Evolutionary conservation across 2,113 vertebrate species (phyloP), one percentile per base, ranked within the genome.

Genomic region (Mola mola): DNA sequence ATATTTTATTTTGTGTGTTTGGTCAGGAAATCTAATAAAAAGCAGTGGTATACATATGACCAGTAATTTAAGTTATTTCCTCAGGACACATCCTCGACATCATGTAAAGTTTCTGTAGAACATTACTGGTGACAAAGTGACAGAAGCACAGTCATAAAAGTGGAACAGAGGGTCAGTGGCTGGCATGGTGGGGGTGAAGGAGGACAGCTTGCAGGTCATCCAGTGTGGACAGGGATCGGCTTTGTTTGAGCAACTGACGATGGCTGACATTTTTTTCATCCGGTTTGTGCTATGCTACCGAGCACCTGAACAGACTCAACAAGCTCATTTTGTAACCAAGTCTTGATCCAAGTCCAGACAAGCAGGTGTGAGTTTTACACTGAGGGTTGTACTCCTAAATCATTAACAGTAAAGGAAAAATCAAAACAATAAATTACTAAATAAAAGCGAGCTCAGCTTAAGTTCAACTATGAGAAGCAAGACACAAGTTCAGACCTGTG

Each of bases 111-210:
- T 66, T 58, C 55, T 66, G 46, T 46, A 70, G 26, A 71, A 66
- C 50, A 24, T 63, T 66, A 63, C 72, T 63, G 64, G 66, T 67
- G 75, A 82, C 53, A 50, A 63, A 67, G 40, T 57, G 70, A 52
- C 72, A 36, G 41, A 75, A 75, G 57, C 19, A 5, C n/a, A 36
- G 83, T 78, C 47, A 37, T 82, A 84, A 84, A 85, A 69, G 48
- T 63, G 65, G 71, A 87, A 87, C 77, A 72, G 61, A 13, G 78
- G 88, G 74, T 84, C 77, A 68, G 58, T 13, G 47, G 66, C 26
- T 50, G 55, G 49, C 47, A 43, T 4, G 33, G 21, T 1, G 17
- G 52, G 68, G 85, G 82, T 76, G 68, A 82, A 73, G 59, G 61
- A 79, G 52, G 66, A 36, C 51, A 20, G 66, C 69, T 61, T 37